Base-by-base conservation (phyloP, 2,113 vertebrate genomes). In the Sceloporus undulatus region DNA sequence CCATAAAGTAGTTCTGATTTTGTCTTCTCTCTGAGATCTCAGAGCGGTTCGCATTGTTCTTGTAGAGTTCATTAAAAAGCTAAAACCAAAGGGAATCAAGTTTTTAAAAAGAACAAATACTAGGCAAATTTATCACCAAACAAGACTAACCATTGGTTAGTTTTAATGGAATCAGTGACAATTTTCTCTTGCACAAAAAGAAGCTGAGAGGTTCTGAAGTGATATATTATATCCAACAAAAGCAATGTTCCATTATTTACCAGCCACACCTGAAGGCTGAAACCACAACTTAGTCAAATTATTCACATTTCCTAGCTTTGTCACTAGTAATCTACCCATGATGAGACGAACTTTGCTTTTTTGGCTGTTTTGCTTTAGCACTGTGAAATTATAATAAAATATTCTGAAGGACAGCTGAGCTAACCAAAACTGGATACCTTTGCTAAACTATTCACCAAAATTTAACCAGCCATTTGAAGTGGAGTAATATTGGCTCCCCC, bases 31-130 rank as follows among this genome's bases (percentile, higher is more conserved):
- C 98, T 25, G 87, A 83, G n/a, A 93, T 96, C 62, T 98, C 97
- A 2, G 96, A 91, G 4, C 97, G 96, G 92, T 97, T 97, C 21
- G 97, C 97, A 65, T 99, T 99, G 91, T 99, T 98, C 92, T 96
- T 97, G 95, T 97, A 99, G 9, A 99, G 93, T 79, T 96, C 94
- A 90, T 90, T 98, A 95, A 96, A 96, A 83, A 99, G 97, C 98
- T 99, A 95, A 91, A 86, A 34, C 0, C 89, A 70, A 91, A 90
- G 78, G 0, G 0, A 1, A 38, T 5, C 23, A 52, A 25, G 23
- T 70, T 6, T 68, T 16, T 84, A 88, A 88, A 42, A 16, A 2
- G 5, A 34, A 0, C 38, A n/a, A 40, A 76, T 48, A 62, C 34
- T 87, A 56, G 81, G 19, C 10, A 68, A 29, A 54, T 68, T 87